Percentiles rank a stretch among this genome's conserved stretches.
Evolutionary conservation across 2,113 vertebrate genomes (phyloP).

Genomic region (human (Homo sapiens)): DNA sequence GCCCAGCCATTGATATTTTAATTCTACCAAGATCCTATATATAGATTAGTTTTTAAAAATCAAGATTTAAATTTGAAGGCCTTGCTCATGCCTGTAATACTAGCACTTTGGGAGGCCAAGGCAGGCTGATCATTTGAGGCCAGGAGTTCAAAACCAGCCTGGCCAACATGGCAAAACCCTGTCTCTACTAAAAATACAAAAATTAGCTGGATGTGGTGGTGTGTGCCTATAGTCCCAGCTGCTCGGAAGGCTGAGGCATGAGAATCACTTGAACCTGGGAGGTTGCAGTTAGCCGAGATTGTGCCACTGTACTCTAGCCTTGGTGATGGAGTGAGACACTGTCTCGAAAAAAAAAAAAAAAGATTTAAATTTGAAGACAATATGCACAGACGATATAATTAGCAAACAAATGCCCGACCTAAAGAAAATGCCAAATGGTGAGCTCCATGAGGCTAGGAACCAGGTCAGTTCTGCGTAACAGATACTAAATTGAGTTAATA

Average conservation of each 20-base stretch:
- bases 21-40: background rate
- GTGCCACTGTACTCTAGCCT: background rate
- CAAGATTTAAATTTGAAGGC: background rate
- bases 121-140: background rate
- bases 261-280: background rate
- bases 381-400: background rate
- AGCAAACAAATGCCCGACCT: background rate
- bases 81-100: background rate
- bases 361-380: background rate
- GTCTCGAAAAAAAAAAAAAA: background rate
- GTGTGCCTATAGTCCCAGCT: background rate
- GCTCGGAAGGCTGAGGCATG: background rate
- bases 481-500: background rate
- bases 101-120: background rate
- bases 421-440: background rate
- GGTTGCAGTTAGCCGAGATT: background rate
- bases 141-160: background rate
- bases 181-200: background rate
- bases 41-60: background rate
- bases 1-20: background rate
- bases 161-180: background rate
- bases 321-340: background rate
- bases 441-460: background rate
- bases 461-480: background rate
- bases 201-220: background rate